These are phyloP conservation scores for Hippolais icterina DNA, from an alignment of 2,113 vertebrate species.

Conservation along the genomic window DNA sequence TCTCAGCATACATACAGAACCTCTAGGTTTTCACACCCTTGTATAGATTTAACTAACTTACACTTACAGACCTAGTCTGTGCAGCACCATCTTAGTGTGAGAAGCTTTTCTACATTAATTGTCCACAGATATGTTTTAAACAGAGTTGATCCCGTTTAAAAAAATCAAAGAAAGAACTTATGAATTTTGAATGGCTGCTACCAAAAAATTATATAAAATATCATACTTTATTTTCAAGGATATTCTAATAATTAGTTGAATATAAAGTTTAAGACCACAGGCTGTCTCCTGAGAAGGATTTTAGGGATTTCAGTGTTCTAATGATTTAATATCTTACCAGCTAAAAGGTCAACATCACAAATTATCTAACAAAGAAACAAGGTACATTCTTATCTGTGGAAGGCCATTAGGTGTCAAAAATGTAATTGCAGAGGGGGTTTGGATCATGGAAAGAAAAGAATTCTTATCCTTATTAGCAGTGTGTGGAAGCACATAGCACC, in stretches of 20 bases:
- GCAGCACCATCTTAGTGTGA: neutral
- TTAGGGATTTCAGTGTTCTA: neutral
- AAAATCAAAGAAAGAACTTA: neutral
- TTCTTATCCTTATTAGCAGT: neutral
- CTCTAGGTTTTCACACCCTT: neutral
- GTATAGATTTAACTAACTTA: neutral
- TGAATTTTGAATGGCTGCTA: neutral
- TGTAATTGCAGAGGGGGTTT: neutral
- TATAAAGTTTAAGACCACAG: neutral
- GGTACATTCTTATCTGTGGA: neutral
- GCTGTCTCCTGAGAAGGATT: neutral
- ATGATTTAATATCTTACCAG: neutral
- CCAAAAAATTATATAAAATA: neutral
- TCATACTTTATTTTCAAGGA: neutral
- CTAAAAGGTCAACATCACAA: neutral
- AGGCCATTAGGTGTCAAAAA: neutral
- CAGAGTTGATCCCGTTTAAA: neutral
- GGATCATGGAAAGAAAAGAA: neutral
- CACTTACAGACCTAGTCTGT: neutral
- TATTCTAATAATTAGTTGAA: neutral
- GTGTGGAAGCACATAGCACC: neutral
- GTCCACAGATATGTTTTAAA: neutral
- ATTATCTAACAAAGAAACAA: neutral
- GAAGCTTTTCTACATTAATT: neutral
- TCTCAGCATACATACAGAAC: neutral